These are phyloP conservation scores for Epizoanthus scotinus DNA, from an alignment of 92 coral and sea anemone species.

Conservation along the genomic window DNA sequence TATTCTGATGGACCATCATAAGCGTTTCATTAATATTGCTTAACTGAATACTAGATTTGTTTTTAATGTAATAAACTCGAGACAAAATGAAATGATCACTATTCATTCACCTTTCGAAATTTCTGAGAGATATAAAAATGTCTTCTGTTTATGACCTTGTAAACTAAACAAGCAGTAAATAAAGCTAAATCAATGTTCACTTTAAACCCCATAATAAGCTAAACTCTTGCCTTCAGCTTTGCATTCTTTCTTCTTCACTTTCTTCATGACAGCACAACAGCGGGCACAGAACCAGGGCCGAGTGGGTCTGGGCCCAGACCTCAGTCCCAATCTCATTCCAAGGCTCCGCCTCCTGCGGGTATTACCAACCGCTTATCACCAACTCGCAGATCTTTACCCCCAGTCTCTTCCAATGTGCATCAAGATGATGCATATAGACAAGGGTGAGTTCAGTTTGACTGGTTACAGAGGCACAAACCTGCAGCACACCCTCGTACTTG, in stretches of 20 bases:
- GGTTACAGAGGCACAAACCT: background rate
- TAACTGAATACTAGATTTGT: too few relatives aligned
- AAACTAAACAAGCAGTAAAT: background rate
- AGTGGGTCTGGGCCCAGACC: conserved; percentile 75
- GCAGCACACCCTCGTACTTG: conserved; percentile 1
- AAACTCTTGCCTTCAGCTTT: conserved; percentile 5
- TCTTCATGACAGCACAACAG: conserved; percentile 45
- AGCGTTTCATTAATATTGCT: too few relatives aligned
- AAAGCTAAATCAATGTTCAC: background rate
- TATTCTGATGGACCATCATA: too few relatives aligned
- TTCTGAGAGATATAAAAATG: too few relatives aligned
- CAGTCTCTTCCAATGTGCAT: conserved; percentile 78
- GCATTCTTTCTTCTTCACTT: conserved; percentile 8
- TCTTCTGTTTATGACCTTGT: background rate
- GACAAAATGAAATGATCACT: too few relatives aligned
- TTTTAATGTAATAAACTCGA: too few relatives aligned
- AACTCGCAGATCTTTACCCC: conserved; percentile 97
- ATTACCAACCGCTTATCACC: conserved; percentile 90
- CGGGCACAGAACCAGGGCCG: conserved; percentile 77
- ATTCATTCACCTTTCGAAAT: too few relatives aligned
- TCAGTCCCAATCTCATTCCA: conserved; percentile 61
- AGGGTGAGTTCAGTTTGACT: conserved; percentile 75
- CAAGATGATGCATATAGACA: conserved; percentile 96
- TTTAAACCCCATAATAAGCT: conserved; percentile 10
- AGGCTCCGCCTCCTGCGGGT: conserved; percentile 70